Evolutionary conservation across 2,113 vertebrate genomes (phyloP), one percentile per base, ranked within the genome.

Genomic region (Megaceryle torquata): DNA sequence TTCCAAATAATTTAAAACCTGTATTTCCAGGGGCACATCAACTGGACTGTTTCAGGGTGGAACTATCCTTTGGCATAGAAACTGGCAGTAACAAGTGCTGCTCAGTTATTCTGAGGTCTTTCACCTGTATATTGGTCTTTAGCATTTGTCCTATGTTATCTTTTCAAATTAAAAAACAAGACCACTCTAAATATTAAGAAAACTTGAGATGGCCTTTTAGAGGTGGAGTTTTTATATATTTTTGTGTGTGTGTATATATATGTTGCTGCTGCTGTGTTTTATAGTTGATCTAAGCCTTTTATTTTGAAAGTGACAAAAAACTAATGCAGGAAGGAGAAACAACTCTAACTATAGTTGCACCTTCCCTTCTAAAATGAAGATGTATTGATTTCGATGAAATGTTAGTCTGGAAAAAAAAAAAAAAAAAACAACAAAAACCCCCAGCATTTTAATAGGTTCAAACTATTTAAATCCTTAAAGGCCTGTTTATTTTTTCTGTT

Each of bases 1-100:
- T 86, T 92, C 51, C 11, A 76, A 28, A 86, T 61, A 75, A 51
- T 95, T 96, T 96, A 57, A 88, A 92, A 91, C 75, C 46, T 87
- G 15, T 75, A 80, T 96, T 69, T 92, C 53, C 37, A 37, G 44
- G 41, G 33, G 4, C 24, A 9, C 3, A 2, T 65, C 61, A 75
- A 31, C 11, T 90, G 60, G 33, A 33, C 72, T 78, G 11, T 65
- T 88, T 46, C 28, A 56, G 25, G 21, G 59, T 59, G 72, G 79
- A 48, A 54, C 35, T 69, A 10, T 60, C 61, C 28, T 70, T 89
- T 79, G 78, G 33, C 41, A 8, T 3, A 31, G 72, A 78, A 75
- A 35, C 39, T 81, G 61, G 14, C 60, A 86, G 48, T 54, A 72
- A 21, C 43, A 22, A n/a, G 51, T 57, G 67, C 39, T 68, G 9